A percentile compares a stretch with the other conserved stretches of the same genome.
Conservation (phyloP, 2,888 invertebrate species). For the Rhagium mordax region DNA sequence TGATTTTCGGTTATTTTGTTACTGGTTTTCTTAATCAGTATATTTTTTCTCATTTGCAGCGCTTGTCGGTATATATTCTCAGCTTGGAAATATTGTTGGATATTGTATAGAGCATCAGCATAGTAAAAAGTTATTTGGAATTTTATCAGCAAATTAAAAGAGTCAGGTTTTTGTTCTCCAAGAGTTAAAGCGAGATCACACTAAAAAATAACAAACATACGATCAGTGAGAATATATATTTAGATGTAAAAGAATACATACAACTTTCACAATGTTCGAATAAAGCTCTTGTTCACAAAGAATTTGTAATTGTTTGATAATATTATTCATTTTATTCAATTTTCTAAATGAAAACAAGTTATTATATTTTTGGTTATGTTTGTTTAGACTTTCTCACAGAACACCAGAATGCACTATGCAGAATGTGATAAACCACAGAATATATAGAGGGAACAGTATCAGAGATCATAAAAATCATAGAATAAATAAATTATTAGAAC, state of each 20-base stretch:
- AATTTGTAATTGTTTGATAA: constrained; percentile 79
- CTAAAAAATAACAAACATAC: constrained; percentile 68
- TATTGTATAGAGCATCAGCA: constrained; percentile 80
- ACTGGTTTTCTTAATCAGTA: constrained; percentile 71
- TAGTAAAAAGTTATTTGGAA: constrained; percentile 80
- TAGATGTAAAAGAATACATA: constrained; percentile 67
- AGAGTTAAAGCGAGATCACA: constrained; percentile 78
- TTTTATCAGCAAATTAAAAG: constrained; percentile 75
- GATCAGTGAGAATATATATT: neutral
- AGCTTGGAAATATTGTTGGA: constrained; percentile 79
- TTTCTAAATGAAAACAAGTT: too few relatives aligned
- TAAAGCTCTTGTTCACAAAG: constrained; percentile 82
- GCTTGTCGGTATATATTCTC: constrained; percentile 79
- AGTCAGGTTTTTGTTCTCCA: constrained; percentile 78
- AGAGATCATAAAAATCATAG: too few relatives aligned
- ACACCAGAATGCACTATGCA: too few relatives aligned
- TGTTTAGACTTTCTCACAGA: too few relatives aligned
- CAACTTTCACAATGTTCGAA: constrained; percentile 80
- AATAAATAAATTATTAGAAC: too few relatives aligned
- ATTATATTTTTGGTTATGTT: too few relatives aligned
- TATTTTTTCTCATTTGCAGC: constrained; percentile 76
- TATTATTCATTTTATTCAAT: constrained; percentile 71
- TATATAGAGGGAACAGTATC: too few relatives aligned
- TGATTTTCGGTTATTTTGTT: constrained; percentile 70
- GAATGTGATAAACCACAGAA: too few relatives aligned